Percentiles rank a stretch among this genome's conserved stretches.
phyloP scores from a whole-genome alignment of 2,113 vertebrate species.

The Mus spicilegus region DNA sequence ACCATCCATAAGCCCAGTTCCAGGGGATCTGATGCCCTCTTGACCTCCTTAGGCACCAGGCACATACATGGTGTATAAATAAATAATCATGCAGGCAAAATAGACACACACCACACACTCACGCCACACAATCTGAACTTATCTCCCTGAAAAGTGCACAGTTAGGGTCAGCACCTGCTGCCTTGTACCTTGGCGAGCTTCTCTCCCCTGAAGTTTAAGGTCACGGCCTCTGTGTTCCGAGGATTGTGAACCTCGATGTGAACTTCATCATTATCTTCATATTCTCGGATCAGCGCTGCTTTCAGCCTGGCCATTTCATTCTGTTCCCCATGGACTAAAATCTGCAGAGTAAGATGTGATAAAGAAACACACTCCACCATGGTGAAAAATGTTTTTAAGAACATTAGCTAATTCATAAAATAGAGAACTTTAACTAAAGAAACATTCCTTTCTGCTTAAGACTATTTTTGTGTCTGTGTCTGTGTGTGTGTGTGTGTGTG shows the following conservation, averaged over 20 bases:
- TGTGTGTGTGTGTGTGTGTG: not conserved
- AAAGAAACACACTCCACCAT: not conserved
- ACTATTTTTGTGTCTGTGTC: not conserved
- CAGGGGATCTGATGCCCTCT: not conserved
- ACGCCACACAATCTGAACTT: not conserved
- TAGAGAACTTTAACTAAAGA: not conserved
- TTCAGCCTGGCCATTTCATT: slow-evolving; percentile 99
- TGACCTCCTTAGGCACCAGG: not conserved
- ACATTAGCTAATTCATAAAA: not conserved
- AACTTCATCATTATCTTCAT: slow-evolving; percentile 98
- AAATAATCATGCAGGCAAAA: not conserved
- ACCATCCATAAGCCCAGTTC: not conserved
- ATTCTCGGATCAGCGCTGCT: slow-evolving; percentile 96
- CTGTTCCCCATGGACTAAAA: slow-evolving; percentile 98
- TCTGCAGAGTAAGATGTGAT: slow-evolving; percentile 83
- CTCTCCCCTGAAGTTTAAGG: slow-evolving; percentile 98
- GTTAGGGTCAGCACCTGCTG: rapidly evolving
- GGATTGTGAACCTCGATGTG: slow-evolving; percentile 99
- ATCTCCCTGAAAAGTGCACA: not conserved
- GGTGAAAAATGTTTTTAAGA: not conserved
- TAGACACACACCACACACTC: not conserved
- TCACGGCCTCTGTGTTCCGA: slow-evolving; percentile 97
- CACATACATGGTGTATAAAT: not conserved
- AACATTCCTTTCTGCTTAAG: not conserved
- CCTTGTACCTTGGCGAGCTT: slow-evolving; percentile 95